A percentile compares a stretch with the other conserved stretches of the same genome.
Conservation (phyloP, 2,113 vertebrate species). For the Psittacula cyanocephala region DNA sequence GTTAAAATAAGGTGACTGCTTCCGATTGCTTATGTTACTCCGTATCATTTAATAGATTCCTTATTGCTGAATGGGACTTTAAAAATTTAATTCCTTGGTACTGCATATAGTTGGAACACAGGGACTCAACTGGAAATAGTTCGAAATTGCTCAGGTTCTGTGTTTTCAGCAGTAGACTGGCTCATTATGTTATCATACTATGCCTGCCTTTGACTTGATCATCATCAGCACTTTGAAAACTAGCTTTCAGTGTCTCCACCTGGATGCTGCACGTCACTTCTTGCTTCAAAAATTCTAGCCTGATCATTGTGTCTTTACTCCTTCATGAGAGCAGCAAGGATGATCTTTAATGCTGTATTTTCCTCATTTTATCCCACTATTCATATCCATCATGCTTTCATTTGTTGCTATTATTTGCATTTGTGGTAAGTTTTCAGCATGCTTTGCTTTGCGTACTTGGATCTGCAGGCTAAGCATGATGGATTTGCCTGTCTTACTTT, state of each 20-base stretch:
- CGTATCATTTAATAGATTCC: background rate
- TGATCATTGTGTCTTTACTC: background rate
- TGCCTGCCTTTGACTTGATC: background rate
- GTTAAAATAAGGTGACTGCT: background rate
- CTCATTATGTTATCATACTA: background rate
- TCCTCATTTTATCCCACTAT: background rate
- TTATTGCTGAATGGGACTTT: background rate
- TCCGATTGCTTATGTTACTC: fast-evolving
- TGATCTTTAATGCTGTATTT: background rate
- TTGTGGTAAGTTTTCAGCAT: background rate
- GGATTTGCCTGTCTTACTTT: background rate
- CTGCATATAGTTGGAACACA: background rate
- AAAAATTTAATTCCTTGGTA: background rate
- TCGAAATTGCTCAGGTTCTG: background rate
- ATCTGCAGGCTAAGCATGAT: background rate
- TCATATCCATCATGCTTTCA: background rate
- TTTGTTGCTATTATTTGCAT: background rate
- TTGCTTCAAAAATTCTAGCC: background rate
- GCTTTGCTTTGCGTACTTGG: background rate
- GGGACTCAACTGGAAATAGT: background rate
- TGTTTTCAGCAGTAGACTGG: background rate
- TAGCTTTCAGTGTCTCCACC: background rate
- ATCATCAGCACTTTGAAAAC: background rate
- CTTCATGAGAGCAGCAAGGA: background rate
- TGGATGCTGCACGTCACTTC: background rate